Evolutionary conservation across 2,888 invertebrate species (phyloP).

Genomic region (Lithophane socia): DNA sequence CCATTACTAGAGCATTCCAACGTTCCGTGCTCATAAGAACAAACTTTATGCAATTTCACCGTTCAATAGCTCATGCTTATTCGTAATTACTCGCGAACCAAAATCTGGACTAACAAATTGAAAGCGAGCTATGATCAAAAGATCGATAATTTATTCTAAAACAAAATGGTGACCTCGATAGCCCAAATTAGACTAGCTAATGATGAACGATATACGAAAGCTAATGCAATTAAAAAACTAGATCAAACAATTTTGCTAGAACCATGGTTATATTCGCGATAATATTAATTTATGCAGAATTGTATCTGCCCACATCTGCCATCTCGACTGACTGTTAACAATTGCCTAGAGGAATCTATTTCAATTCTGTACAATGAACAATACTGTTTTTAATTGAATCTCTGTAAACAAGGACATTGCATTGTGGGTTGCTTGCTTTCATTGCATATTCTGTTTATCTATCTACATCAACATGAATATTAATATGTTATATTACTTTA

Average conservation of each 20-base stretch:
- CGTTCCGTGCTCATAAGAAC: conserved; percentile 66
- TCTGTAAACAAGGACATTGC: conserved; percentile 70
- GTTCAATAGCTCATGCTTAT: conserved; percentile 43
- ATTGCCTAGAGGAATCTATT: conserved; percentile 67
- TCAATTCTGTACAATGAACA: conserved; percentile 76
- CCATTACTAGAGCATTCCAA: conserved; percentile 71
- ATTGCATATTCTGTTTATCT: conserved; percentile 26
- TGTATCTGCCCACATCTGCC: conserved; percentile 42
- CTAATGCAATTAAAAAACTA: conserved; percentile 9
- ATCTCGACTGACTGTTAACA: conserved; percentile 43
- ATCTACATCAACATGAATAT: conserved; percentile 2
- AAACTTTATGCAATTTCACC: conserved; percentile 52
- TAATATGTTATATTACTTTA: not conserved
- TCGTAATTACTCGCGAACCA: conserved; percentile 38
- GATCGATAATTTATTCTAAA: conserved; percentile 36
- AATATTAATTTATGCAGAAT: conserved; percentile 37
- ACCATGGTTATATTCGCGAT: not conserved
- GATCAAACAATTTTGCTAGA: conserved; percentile 6
- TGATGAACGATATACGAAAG: conserved; percentile 10
- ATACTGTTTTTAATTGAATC: conserved; percentile 77
- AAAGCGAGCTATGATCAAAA: conserved; percentile 12
- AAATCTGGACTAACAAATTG: conserved; percentile 39
- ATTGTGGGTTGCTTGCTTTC: conserved; percentile 57
- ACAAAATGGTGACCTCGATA: conserved; percentile 27
- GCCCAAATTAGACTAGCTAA: conserved; percentile 12